Evolutionary conservation across 2,113 vertebrate genomes (phyloP).

Genomic region (Macaca mulatta): DNA sequence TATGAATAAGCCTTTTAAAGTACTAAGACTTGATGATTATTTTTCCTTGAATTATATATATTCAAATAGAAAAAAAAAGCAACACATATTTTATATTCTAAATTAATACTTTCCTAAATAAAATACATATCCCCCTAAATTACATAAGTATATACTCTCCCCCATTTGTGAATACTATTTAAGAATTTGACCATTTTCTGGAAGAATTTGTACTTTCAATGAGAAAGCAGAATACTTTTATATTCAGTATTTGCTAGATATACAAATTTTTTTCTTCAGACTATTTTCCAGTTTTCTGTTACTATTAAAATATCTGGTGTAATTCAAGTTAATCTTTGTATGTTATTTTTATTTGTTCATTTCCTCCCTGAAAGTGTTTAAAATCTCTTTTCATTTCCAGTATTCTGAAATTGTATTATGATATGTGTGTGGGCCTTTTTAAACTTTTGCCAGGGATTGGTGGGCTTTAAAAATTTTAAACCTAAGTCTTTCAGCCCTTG

Average conservation of each 20-base stretch:
- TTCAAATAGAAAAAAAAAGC: background rate
- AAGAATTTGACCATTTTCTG: background rate
- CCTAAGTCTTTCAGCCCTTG: background rate
- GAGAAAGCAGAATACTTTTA: background rate
- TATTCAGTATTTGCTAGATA: background rate
- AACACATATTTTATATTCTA: background rate
- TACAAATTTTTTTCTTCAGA: background rate
- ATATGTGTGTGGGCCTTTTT: background rate
- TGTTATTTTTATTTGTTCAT: background rate
- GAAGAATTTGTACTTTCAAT: background rate
- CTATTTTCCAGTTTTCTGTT: background rate
- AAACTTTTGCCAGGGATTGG: background rate
- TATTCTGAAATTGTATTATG: background rate
- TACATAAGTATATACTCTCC: background rate
- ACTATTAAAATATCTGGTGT: background rate
- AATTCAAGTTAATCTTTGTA: background rate
- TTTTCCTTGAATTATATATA: background rate
- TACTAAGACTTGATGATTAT: background rate
- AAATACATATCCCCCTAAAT: background rate
- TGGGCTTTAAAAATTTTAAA: background rate
- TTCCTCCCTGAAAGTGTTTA: background rate
- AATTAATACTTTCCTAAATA: background rate
- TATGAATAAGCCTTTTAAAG: background rate
- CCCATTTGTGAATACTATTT: background rate
- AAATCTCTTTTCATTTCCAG: background rate